Evolutionary conservation across 1,140 invertebrate genomes (phyloP), one percentile per base, ranked within the genome.

Genomic region (Drosophila baimaii): DNA sequence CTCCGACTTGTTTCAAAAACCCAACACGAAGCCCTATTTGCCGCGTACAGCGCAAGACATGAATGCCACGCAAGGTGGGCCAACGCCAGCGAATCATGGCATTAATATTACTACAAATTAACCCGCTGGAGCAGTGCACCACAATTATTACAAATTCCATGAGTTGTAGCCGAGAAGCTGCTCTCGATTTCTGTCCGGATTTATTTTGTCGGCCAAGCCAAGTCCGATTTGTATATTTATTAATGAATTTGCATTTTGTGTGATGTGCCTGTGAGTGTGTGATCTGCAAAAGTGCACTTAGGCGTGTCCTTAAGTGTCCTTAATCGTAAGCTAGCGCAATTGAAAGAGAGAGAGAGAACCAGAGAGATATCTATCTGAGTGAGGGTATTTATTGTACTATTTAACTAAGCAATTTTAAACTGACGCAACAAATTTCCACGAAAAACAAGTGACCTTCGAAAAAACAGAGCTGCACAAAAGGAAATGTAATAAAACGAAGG

Each of bases 41-140:
- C 83, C 86, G n/a, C 74, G 72, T 9, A 81, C 81, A 43, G 59
- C 69, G 7, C 90, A 91, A 39, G 86, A 91, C 70, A 49, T 89
- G 17, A 79, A 70, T 23, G 72, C 17, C 8, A n/a, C 21, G 2
- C 17, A 54, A 7, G 31, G n/a, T n/a, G n/a, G 19, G 4, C 19
- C 19, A 10, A 1, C 44, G 12, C 21, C 27, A 3, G 10, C 54
- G 21, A 58, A 54, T 19, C 72, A 77, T 31, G 63, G 71, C 21
- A 41, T 86, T 2, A 75, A 68, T 41, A 59, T 83, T 6, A 77
- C 81, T 5, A 63, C 84, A 15, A 75, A 88, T 44, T 88, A 88
- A 64, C 77, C 25, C 15, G 19, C 17, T 51, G 47, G n/a, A 56
- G 31, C 13, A 52, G 27, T 62, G 21, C 25, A 25, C 5, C 35